Conservation (phyloP, 2,888 invertebrate species). For the Apamea sordens region DNA sequence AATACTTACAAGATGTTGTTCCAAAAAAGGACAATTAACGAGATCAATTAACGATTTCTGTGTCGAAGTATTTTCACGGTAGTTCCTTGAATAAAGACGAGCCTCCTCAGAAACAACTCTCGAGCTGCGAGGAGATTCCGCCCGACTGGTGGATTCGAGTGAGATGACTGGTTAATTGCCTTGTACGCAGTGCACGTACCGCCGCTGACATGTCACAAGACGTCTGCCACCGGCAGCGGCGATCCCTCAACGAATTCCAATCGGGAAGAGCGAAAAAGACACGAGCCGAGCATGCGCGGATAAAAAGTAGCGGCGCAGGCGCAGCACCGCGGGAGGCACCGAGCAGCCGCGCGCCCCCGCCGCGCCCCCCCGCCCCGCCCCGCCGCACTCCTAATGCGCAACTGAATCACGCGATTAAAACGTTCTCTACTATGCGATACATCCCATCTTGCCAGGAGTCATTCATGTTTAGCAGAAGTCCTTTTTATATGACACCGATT, state of each 20-base stretch:
- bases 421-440: slow-evolving; percentile 73
- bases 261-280: slow-evolving; percentile 90
- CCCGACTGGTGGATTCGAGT: slow-evolving; percentile 75
- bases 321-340: slow-evolving; percentile 85
- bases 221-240: slow-evolving; percentile 90
- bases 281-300: slow-evolving; percentile 87
- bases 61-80: slow-evolving; percentile 82
- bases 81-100: slow-evolving; percentile 85
- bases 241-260: slow-evolving; percentile 89
- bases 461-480: slow-evolving; percentile 72
- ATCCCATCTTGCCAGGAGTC: slow-evolving; percentile 73
- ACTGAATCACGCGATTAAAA: slow-evolving; percentile 81
- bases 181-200: slow-evolving; percentile 88
- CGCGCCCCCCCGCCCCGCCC: slow-evolving; percentile 62
- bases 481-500: slow-evolving; percentile 59
- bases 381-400: slow-evolving; percentile 71
- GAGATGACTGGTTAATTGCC: slow-evolving; percentile 87
- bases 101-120: slow-evolving; percentile 77
- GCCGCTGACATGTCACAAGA: slow-evolving; percentile 88
- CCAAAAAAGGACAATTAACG: slow-evolving; percentile 78
- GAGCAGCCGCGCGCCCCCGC: slow-evolving; percentile 70
- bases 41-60: slow-evolving; percentile 79
- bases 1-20: slow-evolving; percentile 68
- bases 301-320: slow-evolving; percentile 86
- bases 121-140: slow-evolving; percentile 78